phyloP scores from a whole-genome alignment of 2,797 vertebrate genomes.

The Ispidina lecontei region DNA sequence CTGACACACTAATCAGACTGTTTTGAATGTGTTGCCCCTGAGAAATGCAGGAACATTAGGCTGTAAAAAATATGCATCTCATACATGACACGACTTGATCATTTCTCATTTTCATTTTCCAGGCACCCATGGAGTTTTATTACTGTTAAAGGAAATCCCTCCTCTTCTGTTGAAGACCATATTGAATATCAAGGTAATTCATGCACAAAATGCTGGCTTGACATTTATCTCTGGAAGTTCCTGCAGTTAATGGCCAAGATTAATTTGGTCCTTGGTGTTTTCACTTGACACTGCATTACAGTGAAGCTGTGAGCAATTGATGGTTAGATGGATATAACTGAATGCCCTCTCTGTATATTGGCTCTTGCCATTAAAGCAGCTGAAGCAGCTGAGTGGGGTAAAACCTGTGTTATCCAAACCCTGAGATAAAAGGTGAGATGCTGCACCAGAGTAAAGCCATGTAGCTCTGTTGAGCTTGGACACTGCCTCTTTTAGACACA shows the following conservation, averaged over 20 bases:
- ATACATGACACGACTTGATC: neutral
- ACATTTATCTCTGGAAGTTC: neutral
- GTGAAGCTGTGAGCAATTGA: neutral
- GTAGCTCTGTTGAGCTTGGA: neutral
- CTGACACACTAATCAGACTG: neutral
- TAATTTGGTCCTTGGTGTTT: neutral
- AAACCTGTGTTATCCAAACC: neutral
- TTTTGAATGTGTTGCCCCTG: neutral
- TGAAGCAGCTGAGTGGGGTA: neutral
- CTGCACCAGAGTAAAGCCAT: neutral
- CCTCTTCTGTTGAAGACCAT: slow-evolving; percentile 89
- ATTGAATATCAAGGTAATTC: slow-evolving; percentile 89
- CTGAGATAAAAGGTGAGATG: neutral
- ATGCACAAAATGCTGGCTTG: neutral
- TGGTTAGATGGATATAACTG: neutral
- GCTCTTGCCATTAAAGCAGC: neutral
- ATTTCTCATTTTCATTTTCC: slow-evolving; percentile 33
- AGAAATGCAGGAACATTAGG: neutral
- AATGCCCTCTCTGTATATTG: neutral
- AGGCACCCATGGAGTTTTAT: slow-evolving; percentile 96
- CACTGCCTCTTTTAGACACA: neutral
- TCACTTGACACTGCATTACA: neutral
- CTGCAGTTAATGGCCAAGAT: neutral
- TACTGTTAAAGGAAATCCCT: slow-evolving; percentile 86
- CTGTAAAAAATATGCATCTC: neutral